These are phyloP conservation scores for Polydrusus pterygomalis DNA, from an alignment of 2,888 invertebrate species.

Conservation along the genomic window DNA sequence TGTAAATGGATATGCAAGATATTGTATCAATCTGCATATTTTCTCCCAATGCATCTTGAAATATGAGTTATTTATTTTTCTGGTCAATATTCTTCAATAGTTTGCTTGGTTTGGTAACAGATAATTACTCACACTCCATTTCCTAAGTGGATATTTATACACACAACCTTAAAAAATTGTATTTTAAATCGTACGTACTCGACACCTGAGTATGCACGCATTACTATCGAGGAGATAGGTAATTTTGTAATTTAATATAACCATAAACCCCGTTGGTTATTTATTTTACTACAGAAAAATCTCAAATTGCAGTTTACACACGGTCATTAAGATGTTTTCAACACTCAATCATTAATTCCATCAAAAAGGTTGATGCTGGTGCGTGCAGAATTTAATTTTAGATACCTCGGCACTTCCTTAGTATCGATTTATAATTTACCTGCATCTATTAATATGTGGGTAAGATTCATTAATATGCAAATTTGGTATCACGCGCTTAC, in stretches of 20 bases:
- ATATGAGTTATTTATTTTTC: too few relatives aligned
- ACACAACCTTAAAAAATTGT: constrained; percentile 11
- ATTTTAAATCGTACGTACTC: constrained; percentile 20
- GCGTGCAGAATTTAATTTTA: constrained; percentile 48
- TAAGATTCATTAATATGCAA: constrained; percentile 3
- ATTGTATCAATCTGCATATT: too few relatives aligned
- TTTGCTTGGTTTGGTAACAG: background rate
- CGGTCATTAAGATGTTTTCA: constrained; percentile 36
- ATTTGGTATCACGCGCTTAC: background rate
- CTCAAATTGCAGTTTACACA: constrained; percentile 34
- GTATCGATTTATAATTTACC: constrained; percentile 35
- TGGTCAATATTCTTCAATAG: too few relatives aligned
- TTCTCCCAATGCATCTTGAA: too few relatives aligned
- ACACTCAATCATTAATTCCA: constrained; percentile 35
- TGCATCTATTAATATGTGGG: constrained; percentile 39
- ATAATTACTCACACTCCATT: constrained; percentile 1
- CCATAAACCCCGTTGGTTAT: constrained; percentile 30
- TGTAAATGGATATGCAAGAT: too few relatives aligned
- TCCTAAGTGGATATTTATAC: background rate
- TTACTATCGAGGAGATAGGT: constrained; percentile 27
- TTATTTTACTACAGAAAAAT: constrained; percentile 31
- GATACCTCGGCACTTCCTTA: constrained; percentile 18
- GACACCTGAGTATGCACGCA: constrained; percentile 28
- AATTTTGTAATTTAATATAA: constrained; percentile 30
- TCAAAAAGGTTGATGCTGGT: constrained; percentile 29